These are phyloP conservation scores for Drosophila sulfurigaster DNA, from an alignment of 1,140 invertebrate species.

Conservation along the genomic window DNA sequence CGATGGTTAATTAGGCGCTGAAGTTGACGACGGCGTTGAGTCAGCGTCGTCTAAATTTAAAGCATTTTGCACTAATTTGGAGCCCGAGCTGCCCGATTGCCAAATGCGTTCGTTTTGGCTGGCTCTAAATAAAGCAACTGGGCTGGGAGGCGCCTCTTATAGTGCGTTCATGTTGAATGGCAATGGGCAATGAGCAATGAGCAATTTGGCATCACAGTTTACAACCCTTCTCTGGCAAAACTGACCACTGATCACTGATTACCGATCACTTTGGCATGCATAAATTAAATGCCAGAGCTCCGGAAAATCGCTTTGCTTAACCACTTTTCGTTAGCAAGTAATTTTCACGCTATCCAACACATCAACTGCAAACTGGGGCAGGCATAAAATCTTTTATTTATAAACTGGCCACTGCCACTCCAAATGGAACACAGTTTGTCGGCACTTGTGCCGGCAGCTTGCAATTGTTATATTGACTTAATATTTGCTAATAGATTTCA, in stretches of 20 bases:
- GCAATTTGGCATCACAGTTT: slow-evolving; percentile 60
- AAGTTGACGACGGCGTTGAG: neutral
- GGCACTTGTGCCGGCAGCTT: slow-evolving; percentile 33
- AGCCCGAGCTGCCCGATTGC: slow-evolving; percentile 45
- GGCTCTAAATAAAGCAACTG: slow-evolving; percentile 43
- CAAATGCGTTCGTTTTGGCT: slow-evolving; percentile 49
- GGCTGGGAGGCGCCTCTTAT: slow-evolving; percentile 40
- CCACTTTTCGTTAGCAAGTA: slow-evolving; percentile 31
- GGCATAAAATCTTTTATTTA: slow-evolving; percentile 71
- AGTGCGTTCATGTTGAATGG: slow-evolving; percentile 26
- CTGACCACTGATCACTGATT: neutral
- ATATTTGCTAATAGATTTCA: slow-evolving; percentile 79
- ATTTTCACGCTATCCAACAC: slow-evolving; percentile 40
- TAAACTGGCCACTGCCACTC: slow-evolving; percentile 40
- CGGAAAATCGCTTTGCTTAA: slow-evolving; percentile 50
- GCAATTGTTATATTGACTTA: slow-evolving; percentile 74
- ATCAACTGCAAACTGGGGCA: slow-evolving; percentile 53
- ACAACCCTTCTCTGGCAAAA: slow-evolving; percentile 54
- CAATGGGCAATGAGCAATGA: slow-evolving; percentile 19
- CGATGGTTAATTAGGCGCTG: slow-evolving; percentile 65
- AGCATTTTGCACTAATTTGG: slow-evolving; percentile 70
- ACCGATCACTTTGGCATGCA: slow-evolving; percentile 18
- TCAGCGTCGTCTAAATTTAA: slow-evolving; percentile 45
- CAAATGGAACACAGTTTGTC: slow-evolving; percentile 39
- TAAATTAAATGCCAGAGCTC: slow-evolving; percentile 19